Evolutionary conservation across 1,140 invertebrate genomes (phyloP).

Genomic region (Drosophila teissieri): DNA sequence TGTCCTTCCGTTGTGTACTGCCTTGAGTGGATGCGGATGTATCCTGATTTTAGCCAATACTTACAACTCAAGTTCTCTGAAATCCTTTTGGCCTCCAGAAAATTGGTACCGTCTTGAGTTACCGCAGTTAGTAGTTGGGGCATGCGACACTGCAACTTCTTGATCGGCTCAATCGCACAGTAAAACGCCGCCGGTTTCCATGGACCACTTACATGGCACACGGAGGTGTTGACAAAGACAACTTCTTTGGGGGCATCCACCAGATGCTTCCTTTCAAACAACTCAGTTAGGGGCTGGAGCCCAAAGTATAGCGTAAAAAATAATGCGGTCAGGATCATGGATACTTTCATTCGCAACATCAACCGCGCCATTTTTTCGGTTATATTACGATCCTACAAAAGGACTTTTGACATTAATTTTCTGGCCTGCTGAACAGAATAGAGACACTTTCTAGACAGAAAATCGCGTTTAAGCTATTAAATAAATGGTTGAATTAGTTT

Average conservation of each 20-base stretch:
- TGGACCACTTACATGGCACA: conserved; percentile 12
- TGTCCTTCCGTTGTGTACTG: background rate
- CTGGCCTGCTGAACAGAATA: conserved; percentile 1
- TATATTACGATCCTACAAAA: no score
- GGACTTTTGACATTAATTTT: no score
- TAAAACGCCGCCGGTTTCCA: background rate
- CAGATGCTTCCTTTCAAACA: background rate
- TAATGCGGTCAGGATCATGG: conserved; percentile 7
- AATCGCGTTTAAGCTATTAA: no score
- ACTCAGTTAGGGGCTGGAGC: conserved; percentile 2
- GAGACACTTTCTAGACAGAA: background rate
- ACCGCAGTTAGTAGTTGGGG: background rate
- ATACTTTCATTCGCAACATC: background rate
- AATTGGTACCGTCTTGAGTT: background rate
- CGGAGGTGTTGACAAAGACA: conserved; percentile 42
- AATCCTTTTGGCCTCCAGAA: background rate
- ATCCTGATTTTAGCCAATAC: conserved; percentile 11
- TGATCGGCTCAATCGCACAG: background rate
- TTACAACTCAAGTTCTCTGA: conserved; percentile 4
- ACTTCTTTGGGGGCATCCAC: background rate
- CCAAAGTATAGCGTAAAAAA: conserved; percentile 25
- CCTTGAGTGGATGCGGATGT: no score
- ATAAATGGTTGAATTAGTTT: background rate
- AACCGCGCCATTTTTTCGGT: background rate
- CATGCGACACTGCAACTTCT: background rate